Evolutionary conservation across 2,888 invertebrate genomes (phyloP), one percentile per base, ranked within the genome.

Genomic region (Ophion obscuratus): DNA sequence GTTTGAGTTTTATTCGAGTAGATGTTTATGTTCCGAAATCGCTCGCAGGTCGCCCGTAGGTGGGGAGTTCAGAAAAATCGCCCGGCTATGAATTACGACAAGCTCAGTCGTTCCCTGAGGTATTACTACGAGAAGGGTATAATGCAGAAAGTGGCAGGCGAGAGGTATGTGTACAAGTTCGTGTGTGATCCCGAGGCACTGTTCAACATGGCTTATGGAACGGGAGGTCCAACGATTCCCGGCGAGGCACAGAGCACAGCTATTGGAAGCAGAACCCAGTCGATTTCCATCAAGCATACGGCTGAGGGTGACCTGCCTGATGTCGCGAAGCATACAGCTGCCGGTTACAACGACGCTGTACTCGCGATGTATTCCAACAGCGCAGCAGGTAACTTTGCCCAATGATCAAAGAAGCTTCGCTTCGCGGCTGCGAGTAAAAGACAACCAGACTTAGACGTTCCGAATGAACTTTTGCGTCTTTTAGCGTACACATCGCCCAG

Each of bases 51-150:
- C 87, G 99, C 99, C 2, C 95, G 99, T 20, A 95, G 98, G 36
- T 99, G 99, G 99, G 99, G 99, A 0, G 96, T 98, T 6, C 99
- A 99, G 94, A 99, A 99, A 95, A 99, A 99, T 95, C 95, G 99
- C 0, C 99, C 99, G 0, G 99, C 99, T 0, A 99, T 99, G 99
- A 99, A 99, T 95, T 99, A 99, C 93, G 99, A 99, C 94, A 99
- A 99, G 94, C 95, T 99, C 71, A 98, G 98, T 61, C 95, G 99
- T 9, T 99, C 99, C 0, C 95, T 99, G 62, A 96, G 99, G n/a
- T 99, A 99, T 92, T 99, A 99, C 93, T 99, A 99, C 93, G 99
- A 99, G 94, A 99, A 99, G 93, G 99, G 99, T n/a, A 99, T 99
- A 91, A 99, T 99, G 98, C 99, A 99, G 94, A 99, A 99, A 94